Base-by-base conservation (phyloP, 2,797 vertebrate species). In the Halcyon chelicuti region DNA sequence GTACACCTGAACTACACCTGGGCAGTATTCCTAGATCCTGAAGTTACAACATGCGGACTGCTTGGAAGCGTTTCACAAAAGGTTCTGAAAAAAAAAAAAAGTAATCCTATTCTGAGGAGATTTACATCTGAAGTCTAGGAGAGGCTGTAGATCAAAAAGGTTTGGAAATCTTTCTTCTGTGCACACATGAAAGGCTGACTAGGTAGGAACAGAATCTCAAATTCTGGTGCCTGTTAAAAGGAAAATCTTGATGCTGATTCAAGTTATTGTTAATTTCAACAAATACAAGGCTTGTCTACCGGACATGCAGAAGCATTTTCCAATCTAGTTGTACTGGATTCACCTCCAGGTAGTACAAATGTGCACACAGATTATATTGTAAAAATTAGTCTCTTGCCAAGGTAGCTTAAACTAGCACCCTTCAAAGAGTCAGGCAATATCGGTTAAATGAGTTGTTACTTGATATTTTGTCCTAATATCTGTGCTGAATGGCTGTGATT, bases 11-110 rank as follows among this genome's bases (percentile, higher is more conserved):
- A 87, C 5, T 81, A 14, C 8, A 26, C 23, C 66, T 85, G 44
- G 10, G 13, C 89, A 89, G 35, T 77, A 68, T 55, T 90, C 28
- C 58, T 67, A 68, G 25, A 44, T 82, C 12, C 18, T 0, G 0
- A 63, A 82, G 15, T 79, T 88, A 55, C 39, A 60, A 9, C 17
- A 5, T 3, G 2, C 39, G 55, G 19, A 39, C 15, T 68, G 19
- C 49, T 73, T 95, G 88, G 51, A 86, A 88, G 17, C 46, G 58
- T 78, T 87, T 46, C 58, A 14, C 10, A 65, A 88, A 77, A 93
- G 14, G 8, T 74, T 93, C 25, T 55, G 23, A 13, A 63, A 74
- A 57, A 55, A 19, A 73, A 73, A 72, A 70, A 62, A 42, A 51
- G 20, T 22, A 47, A 42, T 9, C 12, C 4, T 77, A 0, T 58